Base-by-base conservation (phyloP, 2,113 vertebrate species). In the Carassius carassius region DNA sequence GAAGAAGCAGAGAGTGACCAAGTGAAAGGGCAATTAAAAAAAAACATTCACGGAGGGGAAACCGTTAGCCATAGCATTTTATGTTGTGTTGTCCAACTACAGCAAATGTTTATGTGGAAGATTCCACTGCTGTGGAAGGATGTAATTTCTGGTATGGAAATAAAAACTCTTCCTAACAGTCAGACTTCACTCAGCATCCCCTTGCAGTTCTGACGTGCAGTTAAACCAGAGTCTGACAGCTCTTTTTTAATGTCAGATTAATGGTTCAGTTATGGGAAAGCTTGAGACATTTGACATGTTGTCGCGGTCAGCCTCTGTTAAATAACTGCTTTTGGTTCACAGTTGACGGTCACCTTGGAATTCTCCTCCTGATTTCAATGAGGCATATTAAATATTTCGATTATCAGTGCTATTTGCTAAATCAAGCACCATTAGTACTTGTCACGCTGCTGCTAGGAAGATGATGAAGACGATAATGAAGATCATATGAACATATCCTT, bases 211-310 rank as follows among this genome's bases (percentile, higher is more conserved):
- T 25, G 23, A 17, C 23, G 25, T 25, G 47, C 67, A 73, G 51
- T 25, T 29, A 25, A 19, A 19, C 69, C 69, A 72, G 10, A 72
- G 23, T 29, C 49, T 35, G 47, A 29, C 49, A 54, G 56, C 37
- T 65, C 13, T 65, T 49, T 62, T 44, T 72, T 51, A 82, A 73
- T 67, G 73, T 77, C 41, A 77, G 60, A 84, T 84, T 65, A 84
- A 78, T 72, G 63, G 77, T 49, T 65, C 25, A 62, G 21, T 82
- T 70, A 69, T 82, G 35, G 44, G n/a, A 32, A 47, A 12, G 23
- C 62, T 60, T 3, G 7, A 78, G 56, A 56, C 62, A 0, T 77
- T 67, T 84, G 82, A 84, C 25, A 58, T 82, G 23, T 13, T n/a
- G 25, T 77, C 4, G 16, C 14, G 13, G 25, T 78, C 51, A 32